Percentiles rank a stretch among this genome's conserved stretches.
Evolutionary conservation across 1,140 invertebrate species (phyloP).

Genomic region (Drosophila sulfurigaster): DNA sequence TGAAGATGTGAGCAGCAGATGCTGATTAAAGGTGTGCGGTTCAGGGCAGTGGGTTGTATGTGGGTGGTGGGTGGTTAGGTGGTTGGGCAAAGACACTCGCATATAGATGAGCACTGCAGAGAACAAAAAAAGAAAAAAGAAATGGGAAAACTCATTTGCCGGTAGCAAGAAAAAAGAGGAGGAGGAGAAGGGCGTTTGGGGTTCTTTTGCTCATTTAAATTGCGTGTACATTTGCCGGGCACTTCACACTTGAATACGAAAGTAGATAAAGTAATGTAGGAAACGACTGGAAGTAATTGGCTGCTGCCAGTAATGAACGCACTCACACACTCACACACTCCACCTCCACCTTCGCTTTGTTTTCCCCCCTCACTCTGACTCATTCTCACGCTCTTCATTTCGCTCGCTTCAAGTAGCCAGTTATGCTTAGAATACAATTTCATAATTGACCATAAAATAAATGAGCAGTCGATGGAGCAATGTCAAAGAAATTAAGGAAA

Average conservation of each 20-base stretch:
- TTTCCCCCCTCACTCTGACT: not conserved
- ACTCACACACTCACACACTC: slow-evolving; percentile 36
- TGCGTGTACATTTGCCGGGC: slow-evolving; percentile 78
- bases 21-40: slow-evolving; percentile 82
- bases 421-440: not conserved
- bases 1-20: slow-evolving; percentile 83
- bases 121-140: too few relatives aligned
- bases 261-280: slow-evolving; percentile 80
- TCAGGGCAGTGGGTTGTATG: slow-evolving; percentile 4
- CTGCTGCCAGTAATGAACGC: slow-evolving; percentile 70
- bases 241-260: slow-evolving; percentile 83
- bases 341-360: not conserved
- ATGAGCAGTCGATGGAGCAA: slow-evolving; percentile 8
- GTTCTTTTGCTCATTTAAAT: slow-evolving; percentile 74
- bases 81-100: slow-evolving; percentile 22
- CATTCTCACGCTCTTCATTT: not conserved
- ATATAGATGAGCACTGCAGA: too few relatives aligned
- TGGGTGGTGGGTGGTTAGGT: not conserved
- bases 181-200: not conserved
- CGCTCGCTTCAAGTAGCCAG: not conserved
- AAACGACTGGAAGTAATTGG: slow-evolving; percentile 77
- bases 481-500: not conserved
- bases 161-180: slow-evolving; percentile 54
- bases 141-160: slow-evolving; percentile 53
- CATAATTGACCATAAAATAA: slow-evolving; percentile 30